A percentile compares a stretch with the other conserved stretches of the same genome.
These are phyloP conservation scores for Panonychus citri DNA, from an alignment of 1,140 invertebrate genomes.

Conservation along the genomic window DNA sequence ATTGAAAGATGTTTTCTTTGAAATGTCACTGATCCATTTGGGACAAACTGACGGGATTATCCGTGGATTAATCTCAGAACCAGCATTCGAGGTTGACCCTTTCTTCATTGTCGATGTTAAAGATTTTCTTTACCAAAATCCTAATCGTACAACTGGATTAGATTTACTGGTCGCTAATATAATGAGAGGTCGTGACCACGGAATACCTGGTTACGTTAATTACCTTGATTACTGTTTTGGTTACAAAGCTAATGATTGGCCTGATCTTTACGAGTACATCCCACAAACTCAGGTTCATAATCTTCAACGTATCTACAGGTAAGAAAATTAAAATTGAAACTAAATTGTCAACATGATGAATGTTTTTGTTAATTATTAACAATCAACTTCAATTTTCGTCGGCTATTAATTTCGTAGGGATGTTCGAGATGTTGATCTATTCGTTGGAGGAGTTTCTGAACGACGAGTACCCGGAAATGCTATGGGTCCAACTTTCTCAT, in stretches of 20 bases:
- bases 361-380: no score
- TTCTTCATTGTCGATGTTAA: conserved; percentile 33
- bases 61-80: conserved; percentile 3
- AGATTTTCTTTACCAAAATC: conserved; percentile 36
- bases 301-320: conserved; percentile 6
- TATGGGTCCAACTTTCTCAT: conserved; percentile 83
- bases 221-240: conserved; percentile 50
- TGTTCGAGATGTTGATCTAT: conserved; percentile 39
- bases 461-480: conserved; percentile 38
- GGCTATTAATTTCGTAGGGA: background rate
- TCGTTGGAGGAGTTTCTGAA: conserved; percentile 34
- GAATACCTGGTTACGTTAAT: conserved; percentile 28
- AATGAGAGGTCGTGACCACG: conserved; percentile 31
- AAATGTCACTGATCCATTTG: conserved; percentile 9
- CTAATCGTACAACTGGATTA: conserved; percentile 13
- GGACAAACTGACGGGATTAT: conserved; percentile 7
- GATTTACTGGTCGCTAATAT: conserved; percentile 18
- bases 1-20: conserved; percentile 9
- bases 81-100: conserved; percentile 1
- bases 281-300: background rate
- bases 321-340: background rate
- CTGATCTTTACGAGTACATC: conserved; percentile 21
- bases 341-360: no score
- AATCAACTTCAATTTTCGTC: no score
- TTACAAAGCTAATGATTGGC: conserved; percentile 23